phyloP scores from a whole-genome alignment of 1,140 invertebrate species.

The Dreissena polymorpha region DNA sequence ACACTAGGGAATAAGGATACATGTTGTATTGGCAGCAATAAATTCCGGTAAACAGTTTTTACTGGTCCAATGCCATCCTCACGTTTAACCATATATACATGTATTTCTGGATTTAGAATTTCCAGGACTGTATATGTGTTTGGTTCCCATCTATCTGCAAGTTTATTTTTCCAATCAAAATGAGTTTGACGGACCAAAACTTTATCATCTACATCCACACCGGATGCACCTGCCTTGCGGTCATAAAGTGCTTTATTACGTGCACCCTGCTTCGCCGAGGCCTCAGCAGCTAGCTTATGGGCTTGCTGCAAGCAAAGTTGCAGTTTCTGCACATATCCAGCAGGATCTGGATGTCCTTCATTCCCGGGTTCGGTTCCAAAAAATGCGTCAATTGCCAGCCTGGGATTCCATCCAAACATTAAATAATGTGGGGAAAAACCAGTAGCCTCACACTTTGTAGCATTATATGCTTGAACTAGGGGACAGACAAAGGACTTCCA shows the following conservation, averaged over 20 bases:
- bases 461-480: slow-evolving; percentile 30
- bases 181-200: slow-evolving; percentile 17
- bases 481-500: slow-evolving; percentile 16
- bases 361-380: background rate
- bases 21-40: background rate
- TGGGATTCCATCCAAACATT: slow-evolving; percentile 17
- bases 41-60: slow-evolving; percentile 6
- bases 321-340: slow-evolving; percentile 13
- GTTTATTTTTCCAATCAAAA: slow-evolving; percentile 15
- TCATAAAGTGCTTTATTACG: slow-evolving; percentile 3
- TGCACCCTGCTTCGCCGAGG: background rate
- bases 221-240: background rate
- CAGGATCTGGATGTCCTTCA: background rate
- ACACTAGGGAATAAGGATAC: too few relatives aligned
- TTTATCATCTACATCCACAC: slow-evolving; percentile 11
- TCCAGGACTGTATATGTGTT: background rate
- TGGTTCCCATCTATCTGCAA: slow-evolving; percentile 32
- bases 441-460: slow-evolving; percentile 8
- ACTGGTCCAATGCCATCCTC: slow-evolving; percentile 18
- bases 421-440: slow-evolving; percentile 23
- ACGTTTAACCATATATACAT: slow-evolving; percentile 7
- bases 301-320: background rate
- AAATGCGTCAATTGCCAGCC: slow-evolving; percentile 35
- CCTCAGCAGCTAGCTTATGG: background rate
- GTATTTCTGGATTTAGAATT: slow-evolving; percentile 6